Evolutionary conservation across 2,113 vertebrate genomes (phyloP), one percentile per base, ranked within the genome.

Genomic region (Regulus satrapa): DNA sequence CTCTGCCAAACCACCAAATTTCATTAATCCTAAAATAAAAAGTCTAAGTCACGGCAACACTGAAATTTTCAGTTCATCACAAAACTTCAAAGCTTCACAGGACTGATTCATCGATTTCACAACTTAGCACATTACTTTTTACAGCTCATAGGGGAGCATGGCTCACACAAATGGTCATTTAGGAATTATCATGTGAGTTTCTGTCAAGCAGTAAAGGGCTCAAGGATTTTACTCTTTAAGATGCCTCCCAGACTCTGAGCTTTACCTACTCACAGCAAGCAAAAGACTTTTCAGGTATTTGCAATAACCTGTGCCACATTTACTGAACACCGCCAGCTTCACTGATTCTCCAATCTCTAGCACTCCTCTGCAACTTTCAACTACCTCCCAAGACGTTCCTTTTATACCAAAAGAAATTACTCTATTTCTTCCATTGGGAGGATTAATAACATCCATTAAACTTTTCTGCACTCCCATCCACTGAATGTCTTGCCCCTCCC

Each of bases 371-470:
- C 77, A 95, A 89, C 66, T 88, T 92, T 75, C 80, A 95, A 88
- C 63, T 55, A 73, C 88, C 78, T 94, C 93, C 94, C 92, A 95
- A 94, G 51, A 76, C 94, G 95, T 96, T 96, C 94, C 82, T 95
- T 89, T 94, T 93, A 96, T 93, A 94, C 91, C 93, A 85, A 58
- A 93, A 90, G 66, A 95, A 89, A 88, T 83, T 51, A 79, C 81
- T 85, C 58, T 91, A 92, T 89, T 96, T 93, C 87, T 95, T 88
- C 86, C 59, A 93, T 8, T 66, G 49, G 81, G 67, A 97, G 71
- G 71, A 83, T 89, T 93, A 91, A 69, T 89, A 95, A 85, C 4
- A 1, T 80, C 81, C 54, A 76, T 58, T 92, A 87, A 94, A 94
- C n/a, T 64, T 41, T 82, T 55, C 64, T 88, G 48, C 43, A 84